Conservation (phyloP, 1,140 invertebrate species). For the Phocides pigmalion region DNA sequence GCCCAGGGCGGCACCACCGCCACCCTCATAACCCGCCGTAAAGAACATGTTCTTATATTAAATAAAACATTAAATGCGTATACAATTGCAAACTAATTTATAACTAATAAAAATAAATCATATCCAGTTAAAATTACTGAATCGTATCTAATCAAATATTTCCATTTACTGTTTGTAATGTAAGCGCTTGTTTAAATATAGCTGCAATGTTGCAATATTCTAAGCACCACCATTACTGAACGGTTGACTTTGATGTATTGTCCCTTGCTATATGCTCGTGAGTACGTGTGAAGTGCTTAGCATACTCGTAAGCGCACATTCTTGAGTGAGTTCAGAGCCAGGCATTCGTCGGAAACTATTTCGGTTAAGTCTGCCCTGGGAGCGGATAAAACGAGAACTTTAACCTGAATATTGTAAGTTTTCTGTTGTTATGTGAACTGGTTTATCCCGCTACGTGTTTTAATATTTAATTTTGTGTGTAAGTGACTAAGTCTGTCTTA, state of each 20-base stretch:
- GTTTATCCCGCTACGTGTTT: no score
- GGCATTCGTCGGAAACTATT: slow-evolving; percentile 29
- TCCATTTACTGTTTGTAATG: no score
- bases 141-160: no score
- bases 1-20: no score
- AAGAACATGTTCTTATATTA: no score
- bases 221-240: slow-evolving; percentile 15
- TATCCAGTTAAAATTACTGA: no score
- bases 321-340: slow-evolving; percentile 24
- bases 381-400: slow-evolving; percentile 29
- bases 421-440: background rate
- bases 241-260: slow-evolving; percentile 26
- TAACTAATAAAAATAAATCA: no score
- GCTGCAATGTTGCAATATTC: background rate
- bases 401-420: slow-evolving; percentile 21
- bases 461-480: no score
- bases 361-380: slow-evolving; percentile 30
- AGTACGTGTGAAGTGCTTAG: slow-evolving; percentile 25
- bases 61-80: no score
- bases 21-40: no score
- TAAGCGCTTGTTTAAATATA: background rate
- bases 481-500: no score
- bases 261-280: slow-evolving; percentile 8
- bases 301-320: slow-evolving; percentile 32
- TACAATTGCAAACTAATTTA: no score